Evolutionary conservation across 2,797 vertebrate species (phyloP).

Genomic region (Neomorphus geoffroyi): DNA sequence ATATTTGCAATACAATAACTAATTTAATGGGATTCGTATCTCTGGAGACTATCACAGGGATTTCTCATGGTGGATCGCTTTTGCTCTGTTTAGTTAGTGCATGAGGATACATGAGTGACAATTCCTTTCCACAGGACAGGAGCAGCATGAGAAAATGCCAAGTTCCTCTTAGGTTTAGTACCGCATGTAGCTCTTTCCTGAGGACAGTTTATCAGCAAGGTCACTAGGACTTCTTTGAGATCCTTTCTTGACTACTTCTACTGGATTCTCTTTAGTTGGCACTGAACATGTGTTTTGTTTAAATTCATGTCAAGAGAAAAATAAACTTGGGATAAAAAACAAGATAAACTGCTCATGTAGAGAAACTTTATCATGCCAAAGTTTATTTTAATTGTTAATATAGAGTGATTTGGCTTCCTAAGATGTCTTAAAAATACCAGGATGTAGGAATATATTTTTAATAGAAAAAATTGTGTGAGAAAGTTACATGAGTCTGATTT

Average conservation of each 20-base stretch:
- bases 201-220: not conserved
- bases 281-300: not conserved
- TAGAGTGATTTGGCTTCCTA: not conserved
- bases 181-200: not conserved
- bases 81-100: not conserved
- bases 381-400: not conserved
- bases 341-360: accelerated
- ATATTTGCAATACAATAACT: slow-evolving; percentile 73
- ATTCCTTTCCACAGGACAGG: not conserved
- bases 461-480: not conserved
- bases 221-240: not conserved
- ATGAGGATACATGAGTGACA: not conserved
- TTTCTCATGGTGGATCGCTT: slow-evolving; percentile 36
- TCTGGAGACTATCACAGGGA: slow-evolving; percentile 55
- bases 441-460: not conserved
- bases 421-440: not conserved
- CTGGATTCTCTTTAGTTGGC: not conserved
- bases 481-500: not conserved
- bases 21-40: slow-evolving; percentile 64
- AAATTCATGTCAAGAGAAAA: not conserved
- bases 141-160: not conserved
- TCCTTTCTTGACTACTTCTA: not conserved
- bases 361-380: not conserved
- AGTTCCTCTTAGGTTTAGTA: not conserved
- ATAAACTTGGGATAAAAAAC: not conserved